Conservation (phyloP, 2,888 invertebrate species). For the Rotaria magnacalcarata region DNA sequence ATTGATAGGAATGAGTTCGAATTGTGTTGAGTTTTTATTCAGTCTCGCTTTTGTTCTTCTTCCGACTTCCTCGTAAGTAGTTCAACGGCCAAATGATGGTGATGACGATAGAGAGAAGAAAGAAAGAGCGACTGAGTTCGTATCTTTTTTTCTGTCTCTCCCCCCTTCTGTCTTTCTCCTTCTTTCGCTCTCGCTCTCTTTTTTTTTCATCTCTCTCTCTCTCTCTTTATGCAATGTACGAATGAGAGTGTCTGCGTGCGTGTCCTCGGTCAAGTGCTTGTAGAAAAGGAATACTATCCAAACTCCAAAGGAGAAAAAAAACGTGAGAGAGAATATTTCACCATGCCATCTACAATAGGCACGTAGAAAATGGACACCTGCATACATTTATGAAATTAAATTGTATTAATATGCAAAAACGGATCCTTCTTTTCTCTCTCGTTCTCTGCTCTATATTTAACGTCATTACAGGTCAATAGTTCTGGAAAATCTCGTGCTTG, state of each 20-base stretch:
- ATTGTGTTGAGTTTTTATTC: background rate
- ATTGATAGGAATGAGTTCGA: background rate
- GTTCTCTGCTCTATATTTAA: background rate
- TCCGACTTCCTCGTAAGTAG: background rate
- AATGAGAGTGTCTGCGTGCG: background rate
- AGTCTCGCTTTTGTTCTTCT: background rate
- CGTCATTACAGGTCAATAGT: constrained; percentile 13
- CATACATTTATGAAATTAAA: background rate
- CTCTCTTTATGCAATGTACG: background rate
- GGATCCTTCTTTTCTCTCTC: background rate
- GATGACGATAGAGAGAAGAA: background rate
- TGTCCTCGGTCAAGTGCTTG: constrained; percentile 20
- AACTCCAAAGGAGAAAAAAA: background rate
- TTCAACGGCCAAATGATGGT: constrained; percentile 7
- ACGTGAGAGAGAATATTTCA: background rate
- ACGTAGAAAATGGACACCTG: background rate
- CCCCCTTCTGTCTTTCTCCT: background rate
- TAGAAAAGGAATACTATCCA: background rate
- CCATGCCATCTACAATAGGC: background rate
- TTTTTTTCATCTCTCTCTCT: background rate
- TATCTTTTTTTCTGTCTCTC: background rate
- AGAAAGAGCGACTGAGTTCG: background rate
- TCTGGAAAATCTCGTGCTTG: background rate
- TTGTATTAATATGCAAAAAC: background rate
- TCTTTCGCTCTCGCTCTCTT: background rate